Base-by-base conservation (phyloP, 2,888 invertebrate species). In the Emmelina monodactyla region DNA sequence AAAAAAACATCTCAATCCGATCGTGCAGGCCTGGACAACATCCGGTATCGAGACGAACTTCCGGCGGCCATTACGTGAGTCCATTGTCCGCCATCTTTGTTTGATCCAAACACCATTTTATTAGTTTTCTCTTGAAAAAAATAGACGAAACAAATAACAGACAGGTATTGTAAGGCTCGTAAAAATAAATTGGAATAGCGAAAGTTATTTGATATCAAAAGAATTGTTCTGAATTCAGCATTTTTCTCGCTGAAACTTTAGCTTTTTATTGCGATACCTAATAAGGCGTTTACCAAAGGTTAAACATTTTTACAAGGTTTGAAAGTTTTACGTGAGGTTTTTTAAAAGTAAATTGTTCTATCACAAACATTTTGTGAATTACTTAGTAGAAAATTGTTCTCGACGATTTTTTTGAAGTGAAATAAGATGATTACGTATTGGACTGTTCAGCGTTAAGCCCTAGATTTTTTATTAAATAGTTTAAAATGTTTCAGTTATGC, bases 11-110 rank as follows among this genome's bases (percentile, higher is more conserved):
- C 31, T 29, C 32, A 34, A 22, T 19, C 32, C 32, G 2, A 15
- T 34, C 39, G 40, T 51, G 53, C 51, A 50, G 47, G 53, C 44
- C 45, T 51, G 45, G 43, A 43, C 41, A 35, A 49, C 51, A 54
- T 62, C 62, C 60, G 55, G 51, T 50, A 46, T 51, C 50, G 47
- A n/a, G 45, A 41, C 40, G 41, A 42, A 44, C 53, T 47, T 56
- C 59, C 59, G 59, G 50, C 41, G 45, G 47, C 53, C 52, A 55
- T 59, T 59, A 60, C 56, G 53, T 46, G 54, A 46, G 46, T 41
- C 53, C 51, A 57, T 61, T 65, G 62, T 64, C 50, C 53, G 44
- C 44, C 42, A 44, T 53, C 56, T 55, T 59, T 62, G 61, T 56
- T 64, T 51, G 49, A 44, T 39, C 46, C 44, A n/a, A n/a, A n/a